Percentiles rank a stretch among this genome's conserved stretches.
These are phyloP conservation scores for Pterobdella sp. DNA, from an alignment of 2,888 invertebrate species.

Conservation along the genomic window DNA sequence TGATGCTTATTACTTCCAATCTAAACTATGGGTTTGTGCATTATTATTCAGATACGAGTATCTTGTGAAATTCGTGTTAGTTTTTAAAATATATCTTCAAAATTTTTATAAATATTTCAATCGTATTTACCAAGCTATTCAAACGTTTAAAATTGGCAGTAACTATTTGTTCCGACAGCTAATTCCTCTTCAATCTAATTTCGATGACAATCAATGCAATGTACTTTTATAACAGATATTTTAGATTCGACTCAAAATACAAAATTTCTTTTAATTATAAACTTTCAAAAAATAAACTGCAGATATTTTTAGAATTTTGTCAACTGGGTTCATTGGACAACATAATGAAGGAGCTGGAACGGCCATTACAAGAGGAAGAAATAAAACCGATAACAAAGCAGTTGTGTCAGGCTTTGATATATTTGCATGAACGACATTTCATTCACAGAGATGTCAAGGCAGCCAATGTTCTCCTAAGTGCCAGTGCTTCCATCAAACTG, in stretches of 20 bases:
- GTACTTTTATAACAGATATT: too few species aligned
- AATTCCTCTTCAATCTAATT: too few species aligned
- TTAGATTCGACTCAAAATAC: too few species aligned
- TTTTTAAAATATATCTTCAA: background rate
- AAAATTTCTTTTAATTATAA: too few species aligned
- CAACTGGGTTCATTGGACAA: conserved; percentile 20
- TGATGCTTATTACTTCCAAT: conserved; percentile 29
- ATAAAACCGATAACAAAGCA: conserved; percentile 12
- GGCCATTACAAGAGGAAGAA: conserved; percentile 16
- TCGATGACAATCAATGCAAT: too few species aligned
- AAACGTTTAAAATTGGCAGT: conserved; percentile 1
- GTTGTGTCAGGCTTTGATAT: conserved; percentile 25
- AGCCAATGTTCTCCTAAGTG: conserved; percentile 22
- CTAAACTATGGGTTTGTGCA: conserved; percentile 29
- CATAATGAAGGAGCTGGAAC: conserved; percentile 25
- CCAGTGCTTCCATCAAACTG: conserved; percentile 7
- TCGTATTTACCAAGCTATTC: background rate
- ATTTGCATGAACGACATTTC: conserved; percentile 12
- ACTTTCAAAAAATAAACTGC: background rate
- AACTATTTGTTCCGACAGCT: too few species aligned
- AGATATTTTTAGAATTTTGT: conserved; percentile 26
- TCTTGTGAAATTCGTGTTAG: background rate
- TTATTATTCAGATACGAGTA: background rate
- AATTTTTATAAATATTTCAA: too few species aligned
- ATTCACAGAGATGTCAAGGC: conserved; percentile 28